A percentile compares a stretch with the other conserved stretches of the same genome.
These are phyloP conservation scores for Cheilosia soror DNA, from an alignment of 2,888 invertebrate species.

Conservation along the genomic window DNA sequence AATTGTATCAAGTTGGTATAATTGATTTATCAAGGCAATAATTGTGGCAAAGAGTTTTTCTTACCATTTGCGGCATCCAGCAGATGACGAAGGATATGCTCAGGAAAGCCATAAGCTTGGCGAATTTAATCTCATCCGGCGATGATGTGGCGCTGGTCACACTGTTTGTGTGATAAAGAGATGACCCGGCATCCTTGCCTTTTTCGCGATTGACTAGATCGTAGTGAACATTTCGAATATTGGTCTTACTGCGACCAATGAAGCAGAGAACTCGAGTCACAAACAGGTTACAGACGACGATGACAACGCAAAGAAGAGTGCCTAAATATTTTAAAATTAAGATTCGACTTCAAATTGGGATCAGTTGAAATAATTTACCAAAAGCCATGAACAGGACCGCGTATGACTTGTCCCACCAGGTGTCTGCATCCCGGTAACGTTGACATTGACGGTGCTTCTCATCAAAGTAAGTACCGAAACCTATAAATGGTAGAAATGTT, in stretches of 20 bases:
- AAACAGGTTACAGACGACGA: constrained; percentile 92
- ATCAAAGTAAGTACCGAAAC: constrained; percentile 90
- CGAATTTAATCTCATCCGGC: constrained; percentile 93
- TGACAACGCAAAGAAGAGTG: constrained; percentile 88
- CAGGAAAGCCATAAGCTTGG: constrained; percentile 92
- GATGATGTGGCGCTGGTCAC: constrained; percentile 83
- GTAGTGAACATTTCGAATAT: constrained; percentile 80
- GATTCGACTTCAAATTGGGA: not conserved
- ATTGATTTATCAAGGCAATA: no score
- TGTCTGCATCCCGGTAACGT: constrained; percentile 89
- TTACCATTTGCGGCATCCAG: constrained; percentile 95
- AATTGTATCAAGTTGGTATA: constrained; percentile 12
- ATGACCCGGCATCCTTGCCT: constrained; percentile 76
- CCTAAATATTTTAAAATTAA: constrained; percentile 84
- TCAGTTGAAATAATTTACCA: constrained; percentile 85
- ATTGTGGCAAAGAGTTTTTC: not conserved
- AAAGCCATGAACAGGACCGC: constrained; percentile 90
- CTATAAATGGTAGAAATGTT: constrained; percentile 90
- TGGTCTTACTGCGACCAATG: constrained; percentile 83
- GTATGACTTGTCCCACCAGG: constrained; percentile 88
- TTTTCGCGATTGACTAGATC: constrained; percentile 81
- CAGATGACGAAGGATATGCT: constrained; percentile 93
- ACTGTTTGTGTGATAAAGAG: constrained; percentile 81
- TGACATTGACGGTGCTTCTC: constrained; percentile 85
- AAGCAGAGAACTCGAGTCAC: constrained; percentile 89